Evolutionary conservation across 1,140 invertebrate species (phyloP), one percentile per base, ranked within the genome.

Genomic region (Lordiphosa clarofinis): DNA sequence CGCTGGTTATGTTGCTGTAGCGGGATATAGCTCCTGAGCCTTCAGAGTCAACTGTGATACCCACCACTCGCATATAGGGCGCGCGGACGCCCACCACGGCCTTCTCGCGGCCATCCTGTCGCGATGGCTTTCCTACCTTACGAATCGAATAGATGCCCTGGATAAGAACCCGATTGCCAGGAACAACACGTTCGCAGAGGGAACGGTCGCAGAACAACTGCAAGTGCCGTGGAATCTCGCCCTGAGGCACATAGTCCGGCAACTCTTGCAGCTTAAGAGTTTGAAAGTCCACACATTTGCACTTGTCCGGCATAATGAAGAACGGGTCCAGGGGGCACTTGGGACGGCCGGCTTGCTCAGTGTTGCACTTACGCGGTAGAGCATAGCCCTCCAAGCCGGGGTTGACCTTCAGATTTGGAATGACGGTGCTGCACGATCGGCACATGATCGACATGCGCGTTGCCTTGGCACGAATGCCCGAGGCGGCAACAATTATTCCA

Each of bases 251-350:
- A 64, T 94, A 95, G 89, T 99, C 98, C 4, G 97, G 97, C 6
- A 96, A 90, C 90, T 99, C 98, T 93, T 99, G 98, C 8, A 99
- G 89, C 89, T 99, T 99, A 0, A 96, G 76, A 0, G 94, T 92
- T 93, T 96, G 92, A 49, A 87, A 89, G 90, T 99, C 98, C 4
- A 99, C 95, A 90, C 98, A 99, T 68, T 94, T 92, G 87, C 98
- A 99, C 89, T 98, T 99, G 86, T 99, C 99, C 19, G 98, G 98
- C 89, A 95, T 94, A 62, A 99, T 99, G 87, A 98, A 98, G 88
- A 96, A 99, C 4, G 99, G 99, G 91, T 99, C 99, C 15, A 99
- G 86, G 2, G 98, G 98, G 89, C 99, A 99, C 75, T 97, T 96
- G 5, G 94, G 93, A 46, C 94, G 90, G 55, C 95, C 96, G 62